phyloP scores from a whole-genome alignment of 2,888 invertebrate species.

The Marasmarcha lunaedactyla region DNA sequence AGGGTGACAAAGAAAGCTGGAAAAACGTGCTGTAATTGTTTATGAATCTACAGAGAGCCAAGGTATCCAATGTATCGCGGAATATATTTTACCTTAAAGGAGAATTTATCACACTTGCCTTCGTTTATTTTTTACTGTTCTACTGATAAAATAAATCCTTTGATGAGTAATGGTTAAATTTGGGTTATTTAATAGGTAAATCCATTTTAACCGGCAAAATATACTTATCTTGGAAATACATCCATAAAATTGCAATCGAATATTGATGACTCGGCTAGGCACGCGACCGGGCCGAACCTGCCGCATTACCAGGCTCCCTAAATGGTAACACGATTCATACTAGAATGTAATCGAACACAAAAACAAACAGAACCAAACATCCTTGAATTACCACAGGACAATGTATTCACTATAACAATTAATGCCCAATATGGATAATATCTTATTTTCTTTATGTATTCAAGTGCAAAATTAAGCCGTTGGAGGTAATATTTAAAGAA shows the following conservation, averaged over 20 bases:
- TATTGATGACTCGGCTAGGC: conserved; percentile 19
- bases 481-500: neutral
- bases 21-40: too few species aligned
- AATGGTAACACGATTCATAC: conserved; percentile 23
- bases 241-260: too few species aligned
- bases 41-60: too few species aligned
- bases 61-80: too few species aligned
- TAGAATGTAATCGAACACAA: neutral
- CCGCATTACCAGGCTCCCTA: conserved; percentile 45
- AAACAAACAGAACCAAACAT: neutral
- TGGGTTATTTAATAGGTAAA: too few species aligned
- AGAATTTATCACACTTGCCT: too few species aligned
- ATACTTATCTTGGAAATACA: too few species aligned
- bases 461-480: neutral
- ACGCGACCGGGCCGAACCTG: conserved; percentile 35
- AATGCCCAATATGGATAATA: neutral
- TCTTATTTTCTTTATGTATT: neutral
- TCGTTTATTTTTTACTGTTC: too few species aligned
- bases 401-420: neutral
- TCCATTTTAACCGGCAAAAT: too few species aligned
- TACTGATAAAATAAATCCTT: too few species aligned
- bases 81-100: too few species aligned
- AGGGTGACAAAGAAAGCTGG: conserved; percentile 23
- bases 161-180: too few species aligned
- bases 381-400: neutral